Evolutionary conservation across 2,113 vertebrate genomes (phyloP).

Genomic region (Sigmodon hispidus): DNA sequence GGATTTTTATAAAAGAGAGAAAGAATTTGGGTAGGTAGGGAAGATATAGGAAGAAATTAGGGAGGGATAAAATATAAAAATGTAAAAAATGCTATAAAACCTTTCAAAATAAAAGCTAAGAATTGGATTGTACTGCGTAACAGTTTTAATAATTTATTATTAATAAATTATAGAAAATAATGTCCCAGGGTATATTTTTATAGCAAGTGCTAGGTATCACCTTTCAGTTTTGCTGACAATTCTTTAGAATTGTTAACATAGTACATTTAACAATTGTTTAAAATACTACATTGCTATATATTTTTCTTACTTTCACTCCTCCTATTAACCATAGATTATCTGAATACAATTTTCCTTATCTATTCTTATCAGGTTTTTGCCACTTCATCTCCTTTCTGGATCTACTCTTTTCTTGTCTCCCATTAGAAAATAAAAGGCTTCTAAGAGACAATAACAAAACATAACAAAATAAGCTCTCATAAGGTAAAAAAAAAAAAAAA

Average conservation of each 20-base stretch:
- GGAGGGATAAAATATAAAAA: not conserved
- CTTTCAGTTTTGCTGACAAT: not conserved
- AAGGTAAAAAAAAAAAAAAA: not conserved
- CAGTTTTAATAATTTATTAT: not conserved
- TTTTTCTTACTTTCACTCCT: not conserved
- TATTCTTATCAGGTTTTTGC: not conserved
- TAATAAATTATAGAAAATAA: not conserved
- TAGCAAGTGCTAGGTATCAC: not conserved
- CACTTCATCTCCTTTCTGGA: not conserved
- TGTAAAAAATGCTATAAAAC: not conserved
- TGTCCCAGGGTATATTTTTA: not conserved
- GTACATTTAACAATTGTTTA: no score
- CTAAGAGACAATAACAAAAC: not conserved
- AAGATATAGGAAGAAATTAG: not conserved
- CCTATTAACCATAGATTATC: not conserved
- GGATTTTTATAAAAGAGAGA: not conserved
- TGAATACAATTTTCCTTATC: not conserved
- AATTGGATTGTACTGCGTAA: not conserved
- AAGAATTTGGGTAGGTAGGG: not conserved
- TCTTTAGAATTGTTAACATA: no score
- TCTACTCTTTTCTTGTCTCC: not conserved
- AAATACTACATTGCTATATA: not conserved
- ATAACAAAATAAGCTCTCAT: not conserved
- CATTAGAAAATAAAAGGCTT: not conserved
- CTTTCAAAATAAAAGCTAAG: conserved; percentile 26